Evolutionary conservation across 2,797 vertebrate species (phyloP).

Genomic region (Tadarida brasiliensis): DNA sequence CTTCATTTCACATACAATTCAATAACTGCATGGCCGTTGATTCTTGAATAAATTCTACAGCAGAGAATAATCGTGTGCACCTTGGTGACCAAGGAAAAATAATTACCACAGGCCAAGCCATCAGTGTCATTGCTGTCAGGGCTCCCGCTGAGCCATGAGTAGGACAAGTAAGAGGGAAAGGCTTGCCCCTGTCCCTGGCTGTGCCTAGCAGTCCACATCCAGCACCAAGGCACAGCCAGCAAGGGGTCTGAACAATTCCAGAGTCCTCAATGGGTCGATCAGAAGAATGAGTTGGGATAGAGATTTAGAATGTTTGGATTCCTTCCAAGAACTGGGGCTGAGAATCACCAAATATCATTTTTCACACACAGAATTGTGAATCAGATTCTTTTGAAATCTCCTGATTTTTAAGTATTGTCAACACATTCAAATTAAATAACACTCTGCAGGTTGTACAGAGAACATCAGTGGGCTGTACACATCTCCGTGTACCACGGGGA

Average conservation of each 20-base stretch:
- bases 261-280: neutral
- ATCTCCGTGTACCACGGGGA: neutral
- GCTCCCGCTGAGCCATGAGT: conserved; percentile 3
- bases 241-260: neutral
- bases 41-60: conserved; percentile 59
- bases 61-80: conserved; percentile 60
- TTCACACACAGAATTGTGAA: neutral
- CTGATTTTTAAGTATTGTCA: neutral
- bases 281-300: neutral
- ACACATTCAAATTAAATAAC: neutral
- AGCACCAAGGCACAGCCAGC: conserved; percentile 19
- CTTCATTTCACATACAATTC: conserved; percentile 72
- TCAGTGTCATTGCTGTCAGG: conserved; percentile 27
- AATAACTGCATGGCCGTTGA: conserved; percentile 51
- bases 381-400: neutral
- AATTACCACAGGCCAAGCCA: conserved; percentile 51
- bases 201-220: conserved; percentile 15
- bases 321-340: neutral
- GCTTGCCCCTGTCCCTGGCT: neutral
- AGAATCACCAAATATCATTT: neutral
- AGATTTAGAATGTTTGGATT: neutral
- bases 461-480: neutral
- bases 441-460: neutral
- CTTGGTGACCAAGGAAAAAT: conserved; percentile 54
- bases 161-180: conserved; percentile 37